Evolutionary conservation across 2,888 invertebrate species (phyloP).

Genomic region (Idaea straminata): DNA sequence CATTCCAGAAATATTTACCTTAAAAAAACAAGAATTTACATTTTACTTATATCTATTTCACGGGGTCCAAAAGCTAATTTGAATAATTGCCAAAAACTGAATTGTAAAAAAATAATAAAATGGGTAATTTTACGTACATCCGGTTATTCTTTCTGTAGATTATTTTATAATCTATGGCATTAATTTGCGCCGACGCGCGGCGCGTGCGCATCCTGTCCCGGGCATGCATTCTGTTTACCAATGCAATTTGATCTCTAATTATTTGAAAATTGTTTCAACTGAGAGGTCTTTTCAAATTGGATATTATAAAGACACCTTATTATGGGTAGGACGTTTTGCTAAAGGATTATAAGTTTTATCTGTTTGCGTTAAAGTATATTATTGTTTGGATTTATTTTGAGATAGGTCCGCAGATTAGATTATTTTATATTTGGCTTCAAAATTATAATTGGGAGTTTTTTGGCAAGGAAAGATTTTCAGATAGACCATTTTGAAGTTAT

Average conservation of each 20-base stretch:
- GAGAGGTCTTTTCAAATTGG: neutral
- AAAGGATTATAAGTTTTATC: neutral
- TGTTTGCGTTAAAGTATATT: neutral
- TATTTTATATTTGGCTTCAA: neutral
- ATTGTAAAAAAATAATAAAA: too few species aligned
- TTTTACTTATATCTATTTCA: too few species aligned
- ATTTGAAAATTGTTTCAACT: neutral
- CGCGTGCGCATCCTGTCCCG: neutral
- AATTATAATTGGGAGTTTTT: neutral
- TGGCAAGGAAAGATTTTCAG: neutral
- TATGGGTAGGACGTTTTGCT: neutral
- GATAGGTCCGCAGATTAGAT: neutral
- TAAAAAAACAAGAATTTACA: too few species aligned
- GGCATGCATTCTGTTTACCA: neutral
- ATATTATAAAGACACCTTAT: neutral
- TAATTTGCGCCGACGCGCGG: neutral
- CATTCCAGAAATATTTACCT: too few species aligned
- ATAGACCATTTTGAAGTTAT: neutral
- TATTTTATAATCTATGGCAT: neutral
- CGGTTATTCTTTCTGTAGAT: neutral
- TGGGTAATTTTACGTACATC: too few species aligned
- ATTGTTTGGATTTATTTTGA: neutral
- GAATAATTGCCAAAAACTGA: too few species aligned
- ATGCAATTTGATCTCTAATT: neutral
- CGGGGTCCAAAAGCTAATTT: too few species aligned